Base-by-base conservation (phyloP, 2,888 invertebrate species). In the Tineola bisselliella region DNA sequence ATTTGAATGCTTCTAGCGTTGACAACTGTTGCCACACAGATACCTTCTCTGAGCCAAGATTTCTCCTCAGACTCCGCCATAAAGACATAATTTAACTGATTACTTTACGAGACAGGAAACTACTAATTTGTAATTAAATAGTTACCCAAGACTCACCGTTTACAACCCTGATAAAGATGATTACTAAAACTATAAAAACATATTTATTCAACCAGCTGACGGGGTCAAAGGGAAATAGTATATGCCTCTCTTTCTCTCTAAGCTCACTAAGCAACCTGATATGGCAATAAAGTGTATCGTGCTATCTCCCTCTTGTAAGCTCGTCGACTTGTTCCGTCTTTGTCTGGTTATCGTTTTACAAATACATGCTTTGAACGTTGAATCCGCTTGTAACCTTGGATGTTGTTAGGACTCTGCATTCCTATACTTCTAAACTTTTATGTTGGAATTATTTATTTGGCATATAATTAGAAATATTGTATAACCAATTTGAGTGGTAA, bases 311-410 rank as follows among this genome's bases (percentile, higher is more conserved):
- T 78, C 73, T 44, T 6, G 38, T 15, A 13, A n/a, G 18, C 48
- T 44, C 17, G 13, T 25, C 13, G 48, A 18, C 43, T 58, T 13
- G 33, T 33, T 17, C 17, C 33, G 58, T 58, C 31, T 33, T 33
- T 44, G 43, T 64, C 65, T 66, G 74, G 75, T 81, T 82, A 81
- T 81, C 81, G 78, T 75, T 80, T 71, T 78, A 76, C 77, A 83
- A 84, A 83, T 83, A 82, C 77, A 79, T 75, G 69, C 72, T 73
- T 80, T 74, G 73, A 76, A 79, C 13, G 59, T 44, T 12, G 48
- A 80, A 78, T 80, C 75, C 75, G 43, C 72, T 72, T 75, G 70
- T 80, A 77, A 82, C 82, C 82, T 84, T 84, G 82, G 78, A 78
- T 74, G 70, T 73, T 74, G 48, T 38, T 38, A 70, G 72, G 75